Evolutionary conservation across 2,113 vertebrate genomes (phyloP), one percentile per base, ranked within the genome.

Genomic region (Lycaon pictus): DNA sequence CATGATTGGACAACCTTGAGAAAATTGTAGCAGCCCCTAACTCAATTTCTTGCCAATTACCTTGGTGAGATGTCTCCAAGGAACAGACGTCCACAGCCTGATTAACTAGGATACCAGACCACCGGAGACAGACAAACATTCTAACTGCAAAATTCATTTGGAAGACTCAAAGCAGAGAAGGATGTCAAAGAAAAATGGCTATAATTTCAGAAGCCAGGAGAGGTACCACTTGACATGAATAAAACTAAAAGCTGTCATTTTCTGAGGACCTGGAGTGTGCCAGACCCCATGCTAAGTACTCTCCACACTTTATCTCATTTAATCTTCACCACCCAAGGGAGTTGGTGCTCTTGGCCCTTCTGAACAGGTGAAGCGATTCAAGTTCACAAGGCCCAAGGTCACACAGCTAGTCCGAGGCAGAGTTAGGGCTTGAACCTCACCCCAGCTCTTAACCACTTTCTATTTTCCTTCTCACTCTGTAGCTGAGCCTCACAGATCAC

Each of bases 21-120:
- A 86, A 90, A 92, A 53, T 22, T 25, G 35, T 51, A 93, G 82
- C 92, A 86, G 93, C 89, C 93, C 97, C 89, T 97, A 98, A 98
- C 96, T 96, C 92, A 89, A 97, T 98, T 97, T 95, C 79, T 89
- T 80, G 58, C 89, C 92, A 93, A 97, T 98, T 96, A 95, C 81
- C 74, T 56, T 7, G 12, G 92, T 0, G 3, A 83, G 89, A 81
- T 85, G 96, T 86, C 98, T 98, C 96, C 87, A 37, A 62, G 71
- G 72, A 56, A 94, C 22, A 81, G 80, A 90, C 37, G 51, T 92
- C 83, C 88, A n/a, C 5, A 29, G 65, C 77, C 95, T 93, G 92
- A 94, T 91, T 93, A 95, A 90, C 62, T 53, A 81, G 25, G 82
- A 58, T 16, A 32, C 93, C 96, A 96, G 96, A 79, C 82, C 60